These are phyloP conservation scores for Mimas tiliae DNA, from an alignment of 2,888 invertebrate species.

Conservation along the genomic window DNA sequence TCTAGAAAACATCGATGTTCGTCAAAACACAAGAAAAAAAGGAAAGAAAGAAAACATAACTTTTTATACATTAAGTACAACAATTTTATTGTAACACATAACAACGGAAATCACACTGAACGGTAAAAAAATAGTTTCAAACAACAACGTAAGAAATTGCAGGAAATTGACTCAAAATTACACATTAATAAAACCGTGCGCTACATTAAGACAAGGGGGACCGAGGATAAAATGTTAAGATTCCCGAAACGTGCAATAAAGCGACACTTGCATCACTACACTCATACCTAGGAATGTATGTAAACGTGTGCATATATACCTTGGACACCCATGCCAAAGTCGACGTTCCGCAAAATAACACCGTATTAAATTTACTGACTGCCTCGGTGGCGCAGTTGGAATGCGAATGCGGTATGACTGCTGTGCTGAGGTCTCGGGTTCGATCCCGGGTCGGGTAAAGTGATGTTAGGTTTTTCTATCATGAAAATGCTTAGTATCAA, in stretches of 20 bases:
- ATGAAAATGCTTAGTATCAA: too few species aligned
- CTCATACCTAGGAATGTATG: conserved; percentile 33
- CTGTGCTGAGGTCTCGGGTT: too few species aligned
- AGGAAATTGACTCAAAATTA: conserved; percentile 28
- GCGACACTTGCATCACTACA: conserved; percentile 61
- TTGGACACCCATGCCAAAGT: conserved; percentile 23
- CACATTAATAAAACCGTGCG: conserved; percentile 73
- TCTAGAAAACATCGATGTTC: too few species aligned
- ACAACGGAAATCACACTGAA: too few species aligned
- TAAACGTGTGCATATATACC: not conserved
- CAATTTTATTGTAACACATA: too few species aligned
- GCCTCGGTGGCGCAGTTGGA: too few species aligned
- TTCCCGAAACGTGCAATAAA: conserved; percentile 68
- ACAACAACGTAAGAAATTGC: not conserved
- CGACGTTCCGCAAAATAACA: conserved; percentile 32
- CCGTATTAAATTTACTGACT: conserved; percentile 50
- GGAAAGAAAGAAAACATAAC: too few species aligned
- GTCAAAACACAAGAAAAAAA: too few species aligned
- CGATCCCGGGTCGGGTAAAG: too few species aligned
- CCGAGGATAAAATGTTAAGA: conserved; percentile 65
- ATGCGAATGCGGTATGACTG: too few species aligned
- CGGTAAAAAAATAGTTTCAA: not conserved
- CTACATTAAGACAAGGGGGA: conserved; percentile 60
- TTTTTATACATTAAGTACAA: too few species aligned
- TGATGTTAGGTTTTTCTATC: too few species aligned